These are phyloP conservation scores for Dipodomys stephensi DNA, from an alignment of 2,113 vertebrate species.

Conservation along the genomic window DNA sequence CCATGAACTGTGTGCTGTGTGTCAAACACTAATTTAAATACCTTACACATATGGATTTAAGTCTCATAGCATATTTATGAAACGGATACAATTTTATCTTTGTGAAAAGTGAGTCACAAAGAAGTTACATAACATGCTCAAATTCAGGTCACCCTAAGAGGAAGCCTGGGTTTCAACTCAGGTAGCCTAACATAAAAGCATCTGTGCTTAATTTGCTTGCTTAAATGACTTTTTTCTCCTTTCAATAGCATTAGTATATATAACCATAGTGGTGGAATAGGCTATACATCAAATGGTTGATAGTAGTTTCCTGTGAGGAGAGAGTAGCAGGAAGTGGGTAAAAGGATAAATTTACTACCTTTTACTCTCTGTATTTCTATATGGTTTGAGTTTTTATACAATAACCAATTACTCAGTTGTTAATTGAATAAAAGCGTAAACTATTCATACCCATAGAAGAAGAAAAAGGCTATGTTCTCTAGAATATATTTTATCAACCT, in stretches of 20 bases:
- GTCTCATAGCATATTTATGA: neutral
- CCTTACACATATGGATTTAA: neutral
- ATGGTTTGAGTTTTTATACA: neutral
- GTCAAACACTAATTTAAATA: slow-evolving; percentile 30
- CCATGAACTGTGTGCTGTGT: neutral
- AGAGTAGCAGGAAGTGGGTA: neutral
- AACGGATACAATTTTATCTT: slow-evolving; percentile 7
- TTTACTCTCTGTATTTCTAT: slow-evolving; percentile 25
- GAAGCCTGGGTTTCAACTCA: neutral
- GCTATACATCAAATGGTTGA: slow-evolving; percentile 21
- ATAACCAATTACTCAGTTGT: neutral
- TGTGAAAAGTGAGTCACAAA: neutral
- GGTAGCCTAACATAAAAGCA: neutral
- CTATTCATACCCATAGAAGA: neutral
- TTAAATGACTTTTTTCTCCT: neutral
- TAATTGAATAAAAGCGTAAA: slow-evolving; percentile 12
- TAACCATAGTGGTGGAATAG: neutral
- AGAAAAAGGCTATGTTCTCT: neutral
- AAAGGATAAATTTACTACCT: neutral
- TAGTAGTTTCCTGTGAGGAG: neutral
- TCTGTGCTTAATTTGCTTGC: neutral
- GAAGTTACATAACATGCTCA: neutral
- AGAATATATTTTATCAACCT: neutral
- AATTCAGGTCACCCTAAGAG: neutral
- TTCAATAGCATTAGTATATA: neutral